Evolutionary conservation across 2,888 invertebrate species (phyloP).

Genomic region (Agrochola lychnidis): DNA sequence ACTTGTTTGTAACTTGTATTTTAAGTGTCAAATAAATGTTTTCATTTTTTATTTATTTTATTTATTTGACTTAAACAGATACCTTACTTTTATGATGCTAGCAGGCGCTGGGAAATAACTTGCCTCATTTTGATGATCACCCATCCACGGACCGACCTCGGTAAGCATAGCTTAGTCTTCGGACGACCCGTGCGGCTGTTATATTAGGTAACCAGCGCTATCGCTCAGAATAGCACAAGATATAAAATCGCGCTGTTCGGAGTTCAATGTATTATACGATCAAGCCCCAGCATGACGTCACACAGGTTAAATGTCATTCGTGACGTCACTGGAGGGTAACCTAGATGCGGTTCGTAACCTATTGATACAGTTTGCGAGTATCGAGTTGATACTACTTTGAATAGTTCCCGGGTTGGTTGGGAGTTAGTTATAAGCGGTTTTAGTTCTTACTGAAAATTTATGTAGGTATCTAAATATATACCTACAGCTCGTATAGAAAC

Average conservation of each 20-base stretch:
- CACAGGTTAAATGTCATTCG: conserved; percentile 68
- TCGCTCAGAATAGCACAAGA: conserved; percentile 17
- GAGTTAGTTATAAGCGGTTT: neutral
- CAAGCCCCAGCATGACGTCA: conserved; percentile 64
- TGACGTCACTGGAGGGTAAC: conserved; percentile 73
- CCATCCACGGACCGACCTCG: too few species aligned
- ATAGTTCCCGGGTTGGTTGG: neutral
- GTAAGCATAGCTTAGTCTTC: neutral
- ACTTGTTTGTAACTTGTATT: too few species aligned
- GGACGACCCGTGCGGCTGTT: too few species aligned
- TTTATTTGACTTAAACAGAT: too few species aligned
- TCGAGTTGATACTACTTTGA: neutral
- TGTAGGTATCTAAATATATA: neutral
- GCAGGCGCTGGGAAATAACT: too few species aligned
- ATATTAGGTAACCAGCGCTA: neutral
- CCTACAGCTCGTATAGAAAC: too few species aligned
- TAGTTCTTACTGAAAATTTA: neutral
- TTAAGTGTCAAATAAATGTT: too few species aligned
- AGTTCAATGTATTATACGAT: conserved; percentile 17
- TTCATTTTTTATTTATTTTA: too few species aligned
- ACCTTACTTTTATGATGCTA: too few species aligned
- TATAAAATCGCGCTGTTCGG: neutral
- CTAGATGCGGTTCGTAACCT: conserved; percentile 71
- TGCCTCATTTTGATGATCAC: neutral
- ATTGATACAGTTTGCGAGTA: conserved; percentile 61